Percentiles rank a stretch among this genome's conserved stretches.
Evolutionary conservation across 2,797 vertebrate species (phyloP).

Genomic region (Tarsius wallacei): DNA sequence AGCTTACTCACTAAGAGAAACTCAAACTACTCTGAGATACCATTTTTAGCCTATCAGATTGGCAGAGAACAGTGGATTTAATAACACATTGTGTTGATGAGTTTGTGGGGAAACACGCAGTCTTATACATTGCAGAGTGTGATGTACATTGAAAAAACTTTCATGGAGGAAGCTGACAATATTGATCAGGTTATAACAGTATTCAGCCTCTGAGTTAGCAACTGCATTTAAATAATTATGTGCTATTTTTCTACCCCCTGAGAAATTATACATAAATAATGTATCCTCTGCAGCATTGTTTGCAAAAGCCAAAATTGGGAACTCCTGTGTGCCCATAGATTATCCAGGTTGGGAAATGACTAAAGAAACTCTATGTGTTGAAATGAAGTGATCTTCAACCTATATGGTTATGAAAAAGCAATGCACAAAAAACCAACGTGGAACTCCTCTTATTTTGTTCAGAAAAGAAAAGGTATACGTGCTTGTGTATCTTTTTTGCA

Average conservation of each 20-base stretch:
- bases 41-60: background rate
- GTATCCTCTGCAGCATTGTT: background rate
- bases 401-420: background rate
- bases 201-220: background rate
- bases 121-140: background rate
- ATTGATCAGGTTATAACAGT: background rate
- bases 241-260: too few species aligned
- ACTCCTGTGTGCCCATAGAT: background rate
- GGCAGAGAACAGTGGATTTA: background rate
- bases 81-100: background rate
- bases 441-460: background rate
- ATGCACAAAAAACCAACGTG: background rate
- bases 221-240: background rate
- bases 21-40: background rate
- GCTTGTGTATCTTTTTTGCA: background rate
- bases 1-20: background rate
- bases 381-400: background rate
- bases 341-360: background rate
- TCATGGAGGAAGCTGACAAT: background rate
- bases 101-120: background rate
- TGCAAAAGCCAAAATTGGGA: background rate
- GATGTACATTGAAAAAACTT: background rate
- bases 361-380: background rate
- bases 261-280: background rate
- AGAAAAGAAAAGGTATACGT: background rate